Evolutionary conservation across 2,888 invertebrate genomes (phyloP).

Genomic region (Pandemis cinnamomeana): DNA sequence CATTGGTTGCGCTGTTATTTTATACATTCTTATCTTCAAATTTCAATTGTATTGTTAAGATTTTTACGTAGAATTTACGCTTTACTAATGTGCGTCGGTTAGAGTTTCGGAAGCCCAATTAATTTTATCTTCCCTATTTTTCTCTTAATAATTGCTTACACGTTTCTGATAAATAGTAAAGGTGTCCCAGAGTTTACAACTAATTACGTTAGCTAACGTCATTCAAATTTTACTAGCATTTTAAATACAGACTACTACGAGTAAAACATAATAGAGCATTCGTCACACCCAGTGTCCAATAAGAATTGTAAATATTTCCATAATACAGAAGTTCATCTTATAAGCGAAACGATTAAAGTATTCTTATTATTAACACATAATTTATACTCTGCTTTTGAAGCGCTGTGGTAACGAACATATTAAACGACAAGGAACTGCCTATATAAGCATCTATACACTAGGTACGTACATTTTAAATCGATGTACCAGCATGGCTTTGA

Average conservation of each 20-base stretch:
- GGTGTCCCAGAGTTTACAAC: too few species aligned
- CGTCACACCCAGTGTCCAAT: neutral
- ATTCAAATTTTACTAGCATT: neutral
- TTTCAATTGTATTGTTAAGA: neutral
- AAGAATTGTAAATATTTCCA: neutral
- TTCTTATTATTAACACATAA: too few species aligned
- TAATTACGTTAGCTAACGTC: neutral
- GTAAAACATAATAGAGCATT: neutral
- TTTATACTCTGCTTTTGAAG: neutral
- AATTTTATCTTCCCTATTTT: too few species aligned
- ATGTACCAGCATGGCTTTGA: constrained; percentile 20
- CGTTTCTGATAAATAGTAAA: too few species aligned
- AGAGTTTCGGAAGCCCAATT: too few species aligned
- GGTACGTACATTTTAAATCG: neutral
- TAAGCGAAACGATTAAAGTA: too few species aligned
- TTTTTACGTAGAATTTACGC: neutral
- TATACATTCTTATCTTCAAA: constrained; percentile 1
- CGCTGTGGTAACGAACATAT: neutral
- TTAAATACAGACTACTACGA: neutral
- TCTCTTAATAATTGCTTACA: too few species aligned
- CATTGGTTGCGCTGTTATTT: constrained; percentile 12
- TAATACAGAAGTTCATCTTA: too few species aligned
- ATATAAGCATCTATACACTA: neutral
- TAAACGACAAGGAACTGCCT: neutral
- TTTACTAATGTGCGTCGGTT: neutral